Conservation (phyloP, 2,113 vertebrate genomes). For the Perca fluviatilis region DNA sequence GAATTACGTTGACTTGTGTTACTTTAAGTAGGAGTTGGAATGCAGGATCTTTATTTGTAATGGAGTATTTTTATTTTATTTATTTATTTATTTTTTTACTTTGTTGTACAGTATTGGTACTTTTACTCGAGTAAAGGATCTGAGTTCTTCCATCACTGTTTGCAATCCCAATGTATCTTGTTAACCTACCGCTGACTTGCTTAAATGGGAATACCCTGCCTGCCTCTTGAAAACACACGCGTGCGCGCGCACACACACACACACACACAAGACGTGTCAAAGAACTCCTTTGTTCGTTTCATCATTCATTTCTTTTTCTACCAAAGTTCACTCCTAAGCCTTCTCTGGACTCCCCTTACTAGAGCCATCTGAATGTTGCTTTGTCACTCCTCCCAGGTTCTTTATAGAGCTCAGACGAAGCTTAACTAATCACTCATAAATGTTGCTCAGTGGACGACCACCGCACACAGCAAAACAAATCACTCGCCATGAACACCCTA, state of each 20-base stretch:
- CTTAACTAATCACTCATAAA: slow-evolving; percentile 83
- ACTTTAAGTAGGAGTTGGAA: not conserved
- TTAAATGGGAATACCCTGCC: slow-evolving; percentile 60
- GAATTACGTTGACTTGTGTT: not conserved
- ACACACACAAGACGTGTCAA: slow-evolving; percentile 64
- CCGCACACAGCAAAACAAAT: slow-evolving; percentile 72
- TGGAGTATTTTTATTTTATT: not conserved
- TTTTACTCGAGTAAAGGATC: slow-evolving; percentile 17
- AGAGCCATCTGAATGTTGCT: slow-evolving; percentile 75
- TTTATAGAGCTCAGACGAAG: slow-evolving; percentile 78
- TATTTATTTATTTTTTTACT: not conserved
- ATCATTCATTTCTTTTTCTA: slow-evolving; percentile 69
- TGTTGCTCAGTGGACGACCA: slow-evolving; percentile 76
- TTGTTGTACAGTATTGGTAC: not conserved
- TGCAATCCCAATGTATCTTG: slow-evolving; percentile 37
- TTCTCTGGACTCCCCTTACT: slow-evolving; percentile 64
- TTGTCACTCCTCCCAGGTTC: slow-evolving; percentile 75
- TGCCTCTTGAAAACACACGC: slow-evolving; percentile 42
- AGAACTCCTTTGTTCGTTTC: slow-evolving; percentile 72
- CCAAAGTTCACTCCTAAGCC: slow-evolving; percentile 76
- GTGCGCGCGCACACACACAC: slow-evolving; percentile 7
- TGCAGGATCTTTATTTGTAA: not conserved
- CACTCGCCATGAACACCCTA: slow-evolving; percentile 68
- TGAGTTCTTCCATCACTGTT: slow-evolving; percentile 30
- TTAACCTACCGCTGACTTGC: slow-evolving; percentile 63